Evolutionary conservation across 2,888 invertebrate genomes (phyloP), one percentile per base, ranked within the genome.

Genomic region (Drosophila anceps): DNA sequence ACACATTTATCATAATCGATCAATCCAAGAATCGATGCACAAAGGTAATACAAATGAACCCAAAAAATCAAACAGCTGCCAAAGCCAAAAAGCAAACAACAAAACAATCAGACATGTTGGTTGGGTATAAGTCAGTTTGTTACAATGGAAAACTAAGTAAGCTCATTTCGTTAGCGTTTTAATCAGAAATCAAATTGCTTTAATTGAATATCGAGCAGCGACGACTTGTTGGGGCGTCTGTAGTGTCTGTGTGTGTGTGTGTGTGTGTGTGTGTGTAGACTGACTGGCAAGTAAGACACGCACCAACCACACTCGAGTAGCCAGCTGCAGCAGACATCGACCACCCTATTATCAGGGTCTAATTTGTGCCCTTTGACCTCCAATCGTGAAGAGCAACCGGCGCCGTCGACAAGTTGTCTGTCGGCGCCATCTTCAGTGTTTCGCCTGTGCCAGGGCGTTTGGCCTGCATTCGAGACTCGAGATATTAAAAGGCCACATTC

Each of bases 321-420:
- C 44, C 13, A 12, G 43, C 20, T 24, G 13, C 10, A 10, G 33
- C 39, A 37, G 37, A 50, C 44, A 69, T 27, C 27, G 37, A 41
- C 24, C 18, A 27, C 35, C 24, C 29, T 13, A 31, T 41, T 57
- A 50, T 51, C 61, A 39, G 46, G 51, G 57, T 67, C 63, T 80
- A 77, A 75, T 73, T 78, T 70, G 61, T 24, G 65, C 66, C 31
- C 69, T 65, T 41, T 73, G 71, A 79, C 74, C 74, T 68, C 58
- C 58, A 77, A 66, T 37, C 66, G 66, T 55, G 39, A 6, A 9
- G 20, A 15, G 18, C 41, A 48, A 65, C 33, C 60, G 79, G 70
- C 66, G 74, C 37, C 65, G 50, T 66, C 65, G 72, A 69, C 72
- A 79, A 78, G 50, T 55, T 76, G 81, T 66, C 79, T 81, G 72